Evolutionary conservation across 2,888 invertebrate genomes (phyloP), one percentile per base, ranked within the genome.

Genomic region (Dicranocentrus wangi): DNA sequence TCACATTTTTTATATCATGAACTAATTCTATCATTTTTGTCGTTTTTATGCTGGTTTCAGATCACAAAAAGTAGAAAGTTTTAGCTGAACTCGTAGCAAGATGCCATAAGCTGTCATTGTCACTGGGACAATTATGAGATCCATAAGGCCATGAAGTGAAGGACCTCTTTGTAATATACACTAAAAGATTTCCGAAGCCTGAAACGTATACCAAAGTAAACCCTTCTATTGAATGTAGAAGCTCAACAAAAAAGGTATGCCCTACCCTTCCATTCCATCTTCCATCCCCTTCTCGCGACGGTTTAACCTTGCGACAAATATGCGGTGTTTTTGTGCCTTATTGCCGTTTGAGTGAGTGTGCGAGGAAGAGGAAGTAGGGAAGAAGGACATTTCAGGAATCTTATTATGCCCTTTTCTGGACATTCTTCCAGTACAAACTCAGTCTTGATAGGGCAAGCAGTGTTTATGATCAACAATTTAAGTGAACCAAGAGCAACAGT

Each of bases 131-230:
- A 75, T 66, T 75, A 73, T n/a, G 32, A 51, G 55, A 51, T 55
- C 53, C 47, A 58, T 19, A 73, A 73, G 73, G 27, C 65, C 65
- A 65, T 73, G 73, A 73, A 63, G 65, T 32, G 32, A 32, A 32
- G 32, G 32, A 32, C 32, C 32, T 32, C 10, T 32, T 7, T 32
- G 32, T 32, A 10, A 7, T 7, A 10, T 32, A 61, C n/a, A 27
- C 27, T 47, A 27, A n/a, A 43, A 17, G 27, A 27, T 17, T 58
- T 32, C 32, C 3, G 3, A 32, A 58, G 15, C 13, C 21, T 58
- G 25, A n/a, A n/a, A n/a, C n/a, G n/a, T n/a, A n/a, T 25, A 51
- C 19, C n/a, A 58, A 58, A 25, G 15, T n/a, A n/a, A 25, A 25
- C 58, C n/a, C n/a, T n/a, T 2, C 8, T 58, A 7, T 25, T 1